Evolutionary conservation across 2,113 vertebrate species (phyloP), one percentile per base, ranked within the genome.

Genomic region (Cardinalis cardinalis): DNA sequence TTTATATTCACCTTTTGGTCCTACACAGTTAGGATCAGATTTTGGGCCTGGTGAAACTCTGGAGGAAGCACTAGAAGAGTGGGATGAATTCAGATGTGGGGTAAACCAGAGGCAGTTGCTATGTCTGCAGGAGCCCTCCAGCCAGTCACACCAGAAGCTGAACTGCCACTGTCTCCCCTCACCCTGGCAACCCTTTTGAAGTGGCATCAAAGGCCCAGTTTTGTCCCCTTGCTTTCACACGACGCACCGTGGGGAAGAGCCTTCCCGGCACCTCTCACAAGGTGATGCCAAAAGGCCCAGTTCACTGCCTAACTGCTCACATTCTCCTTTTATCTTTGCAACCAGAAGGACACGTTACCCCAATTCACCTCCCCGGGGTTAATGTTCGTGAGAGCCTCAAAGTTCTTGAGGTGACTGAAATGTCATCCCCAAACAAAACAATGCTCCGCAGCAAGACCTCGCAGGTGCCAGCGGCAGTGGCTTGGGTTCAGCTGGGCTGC

Each of bases 1-100:
- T 93, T 66, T 90, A 70, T 83, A 90, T 52, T 63, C 89, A 95
- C 95, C 91, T 95, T 92, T 92, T 1, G 2, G 28, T 87, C 86
- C 91, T 60, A 17, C 0, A 3, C 66, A n/a, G 59, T 55, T 55
- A 78, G 59, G 70, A 84, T 92, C 78, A 40, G 46, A 59, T 87
- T 92, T 82, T 55, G 16, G 59, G 78, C 87, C 81, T 70, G 63
- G 84, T 82, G 77, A 92, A 88, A 53, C 56, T 90, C 52, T 36
- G 61, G 36, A 71, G 84, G 64, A 87, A 52, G 71, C 44, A 56
- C 4, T 48, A 48, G 68, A 70, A 38, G 71, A 86, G 48, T 5
- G 49, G 65, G 73, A 90, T 4, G 0, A 83, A 82, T 68, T 81
- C 55, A 49, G 70, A 63, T 19, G 2, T 3, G 10, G 41, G 64